Base-by-base conservation (phyloP, 2,797 vertebrate species). In the Aselliscus stoliczkanus region DNA sequence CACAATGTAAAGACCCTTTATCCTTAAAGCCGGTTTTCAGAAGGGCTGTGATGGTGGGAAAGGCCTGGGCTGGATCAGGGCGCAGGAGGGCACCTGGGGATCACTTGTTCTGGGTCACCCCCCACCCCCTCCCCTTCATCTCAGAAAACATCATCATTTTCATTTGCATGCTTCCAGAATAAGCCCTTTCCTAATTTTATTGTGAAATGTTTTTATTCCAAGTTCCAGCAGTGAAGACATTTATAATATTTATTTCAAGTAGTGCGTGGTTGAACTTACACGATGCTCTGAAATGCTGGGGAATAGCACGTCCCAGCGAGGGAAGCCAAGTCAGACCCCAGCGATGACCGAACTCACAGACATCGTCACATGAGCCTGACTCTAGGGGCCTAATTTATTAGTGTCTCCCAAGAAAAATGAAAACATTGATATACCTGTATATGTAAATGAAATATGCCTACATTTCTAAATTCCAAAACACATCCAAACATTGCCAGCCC, bases 11-110 rank as follows among this genome's bases (percentile, higher is more conserved):
- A 27, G 29, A 2, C 12, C 47, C 50, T 27, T 31, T 25, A 47
- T 52, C 64, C 34, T 84, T 4, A 0, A 29, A 23, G 15, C 1
- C 1, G 54, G 11, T 13, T 1, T 58, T 0, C 0, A 2, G 44
- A 2, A 18, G 14, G 1, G 6, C 21, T 3, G 0, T 9, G 8
- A 17, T 20, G 37, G 10, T 13, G 10, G 50, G 10, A 42, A 21
- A 10, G 56, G 11, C 25, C 56, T 11, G 10, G 56, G 11, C 47
- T 1, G 4, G 14, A 14, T 50, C 47, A 50, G 47, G 47, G 15
- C 14, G 47, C 47, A 15, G 47, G 47, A 3, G 47, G 47, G 13
- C 47, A 50, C 47, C 14, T 14, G 6, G 47, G 47, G 42, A 14
- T 58, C 10, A 12, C 11, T 10, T 58, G 10, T 27, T 25, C 56